Evolutionary conservation across 2,797 vertebrate genomes (phyloP), one percentile per base, ranked within the genome.

Genomic region (Coranthus polyacanthus): DNA sequence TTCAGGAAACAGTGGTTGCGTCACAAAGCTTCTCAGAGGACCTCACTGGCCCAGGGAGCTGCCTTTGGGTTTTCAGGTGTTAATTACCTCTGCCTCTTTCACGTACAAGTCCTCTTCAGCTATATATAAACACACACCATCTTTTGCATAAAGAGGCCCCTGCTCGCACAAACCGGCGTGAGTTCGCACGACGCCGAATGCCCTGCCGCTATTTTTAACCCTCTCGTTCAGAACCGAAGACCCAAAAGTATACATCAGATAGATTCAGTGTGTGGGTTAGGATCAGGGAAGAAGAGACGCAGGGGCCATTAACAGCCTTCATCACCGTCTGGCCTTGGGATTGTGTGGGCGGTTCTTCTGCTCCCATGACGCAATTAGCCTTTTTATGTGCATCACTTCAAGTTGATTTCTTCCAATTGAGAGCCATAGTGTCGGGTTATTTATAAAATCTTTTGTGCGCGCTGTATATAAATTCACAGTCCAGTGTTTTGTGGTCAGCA

Each of bases 301-400:
- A 8, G 78, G 78, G 78, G 76, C 78, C 86, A 82, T 89, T 87
- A 86, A 85, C 86, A 87, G 85, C 70, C 85, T 76, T 88, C 64
- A 50, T 83, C 72, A 54, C 83, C 62, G 84, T 81, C 82, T 81
- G 82, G 88, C 75, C 77, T 77, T 78, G 79, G 74, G 75, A 89
- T 71, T 81, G 88, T 52, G 89, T 92, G 84, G 88, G 88, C 53
- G 17, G 75, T 63, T 82, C 89, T 89, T 88, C 82, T 86, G 80
- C 82, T 88, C 72, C 84, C 69, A 80, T 93, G 89, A 94, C 83
- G 89, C 86, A 89, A 82, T 90, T 82, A 86, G 80, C 36, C 79
- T 82, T 88, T 84, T 82, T 82, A 57, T 87, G 72, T 69, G 80
- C 81, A 78, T 88, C 85, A 79, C 69, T 87, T 68, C 53, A 83